A percentile compares a stretch with the other conserved stretches of the same genome.
phyloP scores from a whole-genome alignment of 2,113 vertebrate species.

The Corythornis madagascariensis region DNA sequence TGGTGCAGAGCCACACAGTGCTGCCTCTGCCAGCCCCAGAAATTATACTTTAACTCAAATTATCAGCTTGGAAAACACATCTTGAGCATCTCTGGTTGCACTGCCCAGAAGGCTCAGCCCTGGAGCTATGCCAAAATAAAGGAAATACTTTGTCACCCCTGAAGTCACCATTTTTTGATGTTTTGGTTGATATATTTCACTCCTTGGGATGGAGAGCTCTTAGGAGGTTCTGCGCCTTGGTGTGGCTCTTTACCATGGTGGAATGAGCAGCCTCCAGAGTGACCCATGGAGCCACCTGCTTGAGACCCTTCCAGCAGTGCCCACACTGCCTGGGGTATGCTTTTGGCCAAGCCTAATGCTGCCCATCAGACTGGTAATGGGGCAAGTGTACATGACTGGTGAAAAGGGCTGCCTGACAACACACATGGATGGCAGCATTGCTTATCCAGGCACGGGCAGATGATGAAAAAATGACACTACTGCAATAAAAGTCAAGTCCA shows the following conservation, averaged over 20 bases:
- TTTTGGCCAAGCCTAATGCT: background rate
- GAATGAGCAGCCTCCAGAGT: background rate
- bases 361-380: background rate
- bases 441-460: background rate
- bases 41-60: background rate
- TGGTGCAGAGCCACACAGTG: fast-evolving
- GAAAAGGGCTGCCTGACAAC: background rate
- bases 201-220: background rate
- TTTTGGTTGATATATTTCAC: background rate
- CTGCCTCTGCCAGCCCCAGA: background rate
- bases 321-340: fast-evolving
- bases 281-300: fast-evolving
- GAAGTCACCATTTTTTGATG: background rate
- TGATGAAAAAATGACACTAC: background rate
- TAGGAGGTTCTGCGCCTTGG: background rate
- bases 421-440: background rate
- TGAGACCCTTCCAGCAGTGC: background rate
- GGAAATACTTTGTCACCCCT: background rate
- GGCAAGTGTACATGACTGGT: background rate
- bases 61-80: background rate
- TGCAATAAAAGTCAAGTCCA: background rate
- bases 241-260: background rate
- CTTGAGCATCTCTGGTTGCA: background rate
- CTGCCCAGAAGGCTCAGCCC: background rate
- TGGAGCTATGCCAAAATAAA: background rate